Base-by-base conservation (phyloP, 2,797 vertebrate species). In the Sebastes vulpes region DNA sequence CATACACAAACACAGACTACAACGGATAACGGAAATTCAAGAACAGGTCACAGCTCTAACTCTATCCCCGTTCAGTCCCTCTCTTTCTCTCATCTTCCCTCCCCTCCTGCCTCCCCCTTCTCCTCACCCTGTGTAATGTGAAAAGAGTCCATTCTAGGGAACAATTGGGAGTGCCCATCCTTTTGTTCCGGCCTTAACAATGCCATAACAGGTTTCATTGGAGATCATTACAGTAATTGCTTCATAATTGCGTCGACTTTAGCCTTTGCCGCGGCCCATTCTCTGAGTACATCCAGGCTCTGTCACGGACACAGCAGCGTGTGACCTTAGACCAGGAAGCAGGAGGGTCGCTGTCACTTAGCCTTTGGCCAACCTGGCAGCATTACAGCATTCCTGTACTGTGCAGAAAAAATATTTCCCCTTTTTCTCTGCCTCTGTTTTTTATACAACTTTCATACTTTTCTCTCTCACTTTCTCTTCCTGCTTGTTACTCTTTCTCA, bases 141-240 rank as follows among this genome's bases (percentile, higher is more conserved):
- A 88, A 84, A 89, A 79, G 53, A 78, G 74, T 75, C 80, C 72
- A 90, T 79, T 90, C 75, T 81, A 60, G 64, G 56, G 65, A 87
- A 90, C 88, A 90, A 85, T 87, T 82, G 77, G 60, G 72, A 32
- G 52, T 76, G 69, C 12, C 75, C 85, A 68, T 90, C 69, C 75
- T 80, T 94, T 92, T 94, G 83, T 85, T 85, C 73, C 76, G 57
- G 72, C 66, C 61, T 82, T 81, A 90, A 91, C 89, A 93, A 93
- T 81, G 67, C 66, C 65, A 73, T 83, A 72, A 81, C 81, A 88
- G 88, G 75, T 91, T 95, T 93, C 81, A 92, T 87, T 87, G 81
- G 84, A 90, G 86, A 93, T 94, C 89, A 93, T 93, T 93, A 84
- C 80, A 91, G 90, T 94, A 92, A 95, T 95, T 93, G 89, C 89